Evolutionary conservation across 2,113 vertebrate genomes (phyloP).

Genomic region (Callorhinus ursinus): DNA sequence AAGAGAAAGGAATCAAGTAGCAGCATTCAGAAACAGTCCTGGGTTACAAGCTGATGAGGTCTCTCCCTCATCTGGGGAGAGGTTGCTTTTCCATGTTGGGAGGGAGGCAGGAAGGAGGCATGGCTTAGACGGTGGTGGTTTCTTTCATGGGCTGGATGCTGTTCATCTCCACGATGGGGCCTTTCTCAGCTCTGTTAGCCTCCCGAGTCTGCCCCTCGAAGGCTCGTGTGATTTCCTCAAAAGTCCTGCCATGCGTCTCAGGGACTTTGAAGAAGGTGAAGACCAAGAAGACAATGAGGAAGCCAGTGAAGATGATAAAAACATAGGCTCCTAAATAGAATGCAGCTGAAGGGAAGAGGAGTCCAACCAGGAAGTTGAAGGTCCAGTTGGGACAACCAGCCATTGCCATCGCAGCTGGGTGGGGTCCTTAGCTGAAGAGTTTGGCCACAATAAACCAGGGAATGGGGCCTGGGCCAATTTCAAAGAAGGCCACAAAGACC

Average conservation of each 20-base stretch:
- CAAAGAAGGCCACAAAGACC: constrained; percentile 96
- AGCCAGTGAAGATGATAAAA: constrained; percentile 92
- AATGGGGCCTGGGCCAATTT: constrained; percentile 97
- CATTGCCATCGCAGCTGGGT: constrained; percentile 94
- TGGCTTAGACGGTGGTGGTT: constrained; percentile 67
- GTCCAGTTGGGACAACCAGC: constrained; percentile 97
- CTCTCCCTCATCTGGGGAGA: constrained; percentile 74
- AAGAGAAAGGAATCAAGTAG: constrained; percentile 72
- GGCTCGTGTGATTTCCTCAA: constrained; percentile 93
- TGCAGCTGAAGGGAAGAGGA: constrained; percentile 91
- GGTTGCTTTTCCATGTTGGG: constrained; percentile 33
- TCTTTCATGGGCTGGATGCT: constrained; percentile 74
- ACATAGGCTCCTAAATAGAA: constrained; percentile 89
- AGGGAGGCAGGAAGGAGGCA: constrained; percentile 57
- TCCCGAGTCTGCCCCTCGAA: constrained; percentile 85
- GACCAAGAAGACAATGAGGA: constrained; percentile 93
- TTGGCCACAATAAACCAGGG: constrained; percentile 99
- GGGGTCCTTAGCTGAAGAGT: constrained; percentile 96
- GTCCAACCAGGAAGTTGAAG: constrained; percentile 95
- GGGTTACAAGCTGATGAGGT: constrained; percentile 72
- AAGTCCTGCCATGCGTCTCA: constrained; percentile 97
- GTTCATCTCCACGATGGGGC: constrained; percentile 85
- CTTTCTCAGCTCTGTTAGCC: constrained; percentile 81
- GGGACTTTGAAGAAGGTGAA: constrained; percentile 96
- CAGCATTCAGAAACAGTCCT: constrained; percentile 80